Percentiles rank a stretch among this genome's conserved stretches.
phyloP scores from a whole-genome alignment of 2,888 invertebrate species.

The Eumacrocentrus americanus region DNA sequence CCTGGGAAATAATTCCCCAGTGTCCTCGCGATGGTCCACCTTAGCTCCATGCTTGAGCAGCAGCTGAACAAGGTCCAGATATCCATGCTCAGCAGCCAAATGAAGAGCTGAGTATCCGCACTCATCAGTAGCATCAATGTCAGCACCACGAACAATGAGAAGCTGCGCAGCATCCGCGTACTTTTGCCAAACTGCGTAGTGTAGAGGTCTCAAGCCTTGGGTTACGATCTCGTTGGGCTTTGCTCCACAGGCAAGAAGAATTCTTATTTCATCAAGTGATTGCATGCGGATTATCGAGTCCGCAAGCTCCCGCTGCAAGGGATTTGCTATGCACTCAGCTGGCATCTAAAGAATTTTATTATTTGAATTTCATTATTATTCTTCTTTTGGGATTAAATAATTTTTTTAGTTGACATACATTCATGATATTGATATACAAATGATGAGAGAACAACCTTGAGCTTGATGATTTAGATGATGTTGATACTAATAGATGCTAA shows the following conservation, averaged over 20 bases:
- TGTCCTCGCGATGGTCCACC: conserved; percentile 79
- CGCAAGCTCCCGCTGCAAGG: conserved; percentile 83
- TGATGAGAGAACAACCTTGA: background rate
- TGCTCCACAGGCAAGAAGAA: conserved; percentile 85
- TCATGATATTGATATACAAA: background rate
- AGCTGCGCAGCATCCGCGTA: conserved; percentile 80
- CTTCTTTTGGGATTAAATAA: background rate
- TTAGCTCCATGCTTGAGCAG: conserved; percentile 79
- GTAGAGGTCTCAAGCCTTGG: conserved; percentile 85
- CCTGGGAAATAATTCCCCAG: conserved; percentile 72
- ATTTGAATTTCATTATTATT: background rate
- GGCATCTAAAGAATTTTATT: conserved; percentile 69
- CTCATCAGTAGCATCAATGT: conserved; percentile 83
- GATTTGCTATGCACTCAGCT: conserved; percentile 75
- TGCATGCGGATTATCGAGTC: conserved; percentile 90
- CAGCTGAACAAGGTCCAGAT: conserved; percentile 71
- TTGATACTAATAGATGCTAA: background rate
- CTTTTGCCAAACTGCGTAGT: conserved; percentile 91
- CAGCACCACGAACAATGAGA: conserved; percentile 80
- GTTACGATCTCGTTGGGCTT: conserved; percentile 83
- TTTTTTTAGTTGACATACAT: background rate
- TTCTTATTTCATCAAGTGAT: conserved; percentile 84
- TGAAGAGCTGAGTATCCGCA: conserved; percentile 92
- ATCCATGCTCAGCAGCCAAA: conserved; percentile 88
- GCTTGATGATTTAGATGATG: background rate